Evolutionary conservation across 2,797 vertebrate genomes (phyloP).

Genomic region (Sebastes hopkinsi): DNA sequence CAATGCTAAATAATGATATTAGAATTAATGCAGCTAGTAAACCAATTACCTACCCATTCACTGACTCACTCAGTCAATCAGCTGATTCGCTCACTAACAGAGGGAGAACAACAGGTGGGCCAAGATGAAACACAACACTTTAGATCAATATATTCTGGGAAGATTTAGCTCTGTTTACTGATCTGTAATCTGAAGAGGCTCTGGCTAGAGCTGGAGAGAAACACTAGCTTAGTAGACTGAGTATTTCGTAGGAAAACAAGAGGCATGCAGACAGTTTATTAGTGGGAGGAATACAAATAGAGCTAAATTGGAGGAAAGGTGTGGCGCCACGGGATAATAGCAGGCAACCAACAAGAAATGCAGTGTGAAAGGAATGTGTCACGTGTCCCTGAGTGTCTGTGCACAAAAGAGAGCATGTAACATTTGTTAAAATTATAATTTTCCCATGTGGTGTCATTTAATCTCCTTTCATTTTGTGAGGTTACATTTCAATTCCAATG

Average conservation of each 20-base stretch:
- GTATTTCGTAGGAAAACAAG: background rate
- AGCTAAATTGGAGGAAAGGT: background rate
- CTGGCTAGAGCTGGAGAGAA: background rate
- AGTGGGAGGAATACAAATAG: background rate
- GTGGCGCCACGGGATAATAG: background rate
- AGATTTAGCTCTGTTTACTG: conserved; percentile 42
- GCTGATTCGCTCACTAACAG: background rate
- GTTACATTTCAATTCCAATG: conserved; percentile 55
- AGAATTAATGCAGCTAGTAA: background rate
- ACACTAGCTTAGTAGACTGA: background rate
- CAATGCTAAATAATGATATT: background rate
- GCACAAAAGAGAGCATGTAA: background rate
- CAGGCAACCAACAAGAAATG: background rate
- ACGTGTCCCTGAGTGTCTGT: background rate
- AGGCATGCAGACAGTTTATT: background rate
- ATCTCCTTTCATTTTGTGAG: conserved; percentile 26
- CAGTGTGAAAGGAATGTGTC: background rate
- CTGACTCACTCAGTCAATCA: conserved; percentile 2
- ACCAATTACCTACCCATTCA: background rate
- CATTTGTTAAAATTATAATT: conserved; percentile 3
- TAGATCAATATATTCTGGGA: conserved; percentile 51
- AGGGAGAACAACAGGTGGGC: conserved; percentile 40
- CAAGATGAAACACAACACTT: conserved; percentile 30
- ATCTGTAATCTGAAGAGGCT: conserved; percentile 19
- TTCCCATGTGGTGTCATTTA: conserved; percentile 1